Evolutionary conservation across 2,888 invertebrate species (phyloP).

Genomic region (Ophion obscuratus): DNA sequence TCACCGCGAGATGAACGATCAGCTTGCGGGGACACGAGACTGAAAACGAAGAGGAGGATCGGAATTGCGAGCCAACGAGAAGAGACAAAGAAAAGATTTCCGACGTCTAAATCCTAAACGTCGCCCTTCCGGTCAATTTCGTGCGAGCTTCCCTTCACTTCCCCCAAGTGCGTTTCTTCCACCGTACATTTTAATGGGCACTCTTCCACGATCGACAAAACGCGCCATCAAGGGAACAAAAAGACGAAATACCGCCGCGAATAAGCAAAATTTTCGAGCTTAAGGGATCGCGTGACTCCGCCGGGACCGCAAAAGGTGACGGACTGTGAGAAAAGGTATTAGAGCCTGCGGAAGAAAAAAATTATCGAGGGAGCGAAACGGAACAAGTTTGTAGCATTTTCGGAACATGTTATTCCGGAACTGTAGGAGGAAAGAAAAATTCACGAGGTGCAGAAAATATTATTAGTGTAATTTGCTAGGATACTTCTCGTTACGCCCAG

Average conservation of each 20-base stretch:
- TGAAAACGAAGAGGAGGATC: slow-evolving; percentile 36
- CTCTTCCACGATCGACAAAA: slow-evolving; percentile 29
- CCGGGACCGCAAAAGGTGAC: slow-evolving; percentile 56
- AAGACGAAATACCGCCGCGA: slow-evolving; percentile 30
- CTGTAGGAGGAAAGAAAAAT: slow-evolving; percentile 16
- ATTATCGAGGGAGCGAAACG: not conserved
- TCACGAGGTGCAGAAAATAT: slow-evolving; percentile 34
- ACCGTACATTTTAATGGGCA: slow-evolving; percentile 49
- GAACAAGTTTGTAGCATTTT: slow-evolving; percentile 21
- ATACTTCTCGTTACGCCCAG: slow-evolving; percentile 27
- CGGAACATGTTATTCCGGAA: slow-evolving; percentile 48
- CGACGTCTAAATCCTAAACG: slow-evolving; percentile 69
- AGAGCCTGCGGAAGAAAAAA: slow-evolving; percentile 24
- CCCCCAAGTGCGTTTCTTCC: slow-evolving; percentile 35
- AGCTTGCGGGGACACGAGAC: slow-evolving; percentile 23
- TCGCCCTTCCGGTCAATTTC: slow-evolving; percentile 63
- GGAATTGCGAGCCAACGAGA: slow-evolving; percentile 39
- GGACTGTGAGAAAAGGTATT: slow-evolving; percentile 63
- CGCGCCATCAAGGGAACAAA: slow-evolving; percentile 35
- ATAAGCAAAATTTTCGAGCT: slow-evolving; percentile 49
- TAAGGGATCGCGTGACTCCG: slow-evolving; percentile 59
- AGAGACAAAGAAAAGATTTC: slow-evolving; percentile 39
- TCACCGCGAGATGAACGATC: slow-evolving; percentile 50
- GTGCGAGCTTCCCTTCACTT: slow-evolving; percentile 21
- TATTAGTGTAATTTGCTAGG: slow-evolving; percentile 31